phyloP scores from a whole-genome alignment of 2,113 vertebrate species.

The Onychostoma macrolepis region DNA sequence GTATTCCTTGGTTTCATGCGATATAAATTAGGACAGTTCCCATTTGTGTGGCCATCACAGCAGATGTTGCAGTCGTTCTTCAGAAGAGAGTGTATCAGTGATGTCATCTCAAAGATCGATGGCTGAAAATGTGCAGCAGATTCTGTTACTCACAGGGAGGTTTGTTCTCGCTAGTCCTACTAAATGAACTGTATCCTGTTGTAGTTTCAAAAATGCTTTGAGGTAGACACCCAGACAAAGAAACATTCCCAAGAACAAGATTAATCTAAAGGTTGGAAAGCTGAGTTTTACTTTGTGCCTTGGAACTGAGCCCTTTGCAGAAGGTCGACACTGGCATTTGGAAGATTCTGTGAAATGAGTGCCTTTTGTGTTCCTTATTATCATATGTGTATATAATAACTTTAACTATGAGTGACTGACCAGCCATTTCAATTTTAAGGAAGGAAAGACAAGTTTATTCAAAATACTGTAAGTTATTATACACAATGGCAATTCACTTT shows the following conservation, averaged over 20 bases:
- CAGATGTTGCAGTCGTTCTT: conserved; percentile 42
- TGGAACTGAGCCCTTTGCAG: conserved; percentile 9
- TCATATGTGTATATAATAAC: neutral
- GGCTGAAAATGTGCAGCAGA: conserved; percentile 32
- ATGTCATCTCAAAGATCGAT: conserved; percentile 43
- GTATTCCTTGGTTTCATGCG: neutral
- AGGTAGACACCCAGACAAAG: conserved; percentile 5
- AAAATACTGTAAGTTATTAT: neutral
- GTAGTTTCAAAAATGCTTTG: conserved; percentile 37
- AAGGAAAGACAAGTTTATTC: neutral
- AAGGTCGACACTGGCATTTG: neutral
- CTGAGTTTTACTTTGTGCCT: neutral
- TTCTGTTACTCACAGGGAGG: conserved; percentile 38
- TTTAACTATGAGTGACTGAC: neutral
- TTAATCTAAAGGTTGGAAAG: conserved; percentile 13
- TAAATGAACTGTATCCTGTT: conserved; percentile 38
- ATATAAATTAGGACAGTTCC: conserved; percentile 40
- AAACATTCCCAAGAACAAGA: conserved; percentile 35
- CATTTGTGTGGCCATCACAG: conserved; percentile 36
- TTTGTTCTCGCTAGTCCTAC: conserved; percentile 23
- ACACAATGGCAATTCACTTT: neutral
- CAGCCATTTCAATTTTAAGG: neutral
- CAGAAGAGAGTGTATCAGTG: conserved; percentile 33
- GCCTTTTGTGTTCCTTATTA: neutral
- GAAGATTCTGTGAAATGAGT: neutral